Conservation (phyloP, 2,888 invertebrate species). For the Oxytorus armatus region DNA sequence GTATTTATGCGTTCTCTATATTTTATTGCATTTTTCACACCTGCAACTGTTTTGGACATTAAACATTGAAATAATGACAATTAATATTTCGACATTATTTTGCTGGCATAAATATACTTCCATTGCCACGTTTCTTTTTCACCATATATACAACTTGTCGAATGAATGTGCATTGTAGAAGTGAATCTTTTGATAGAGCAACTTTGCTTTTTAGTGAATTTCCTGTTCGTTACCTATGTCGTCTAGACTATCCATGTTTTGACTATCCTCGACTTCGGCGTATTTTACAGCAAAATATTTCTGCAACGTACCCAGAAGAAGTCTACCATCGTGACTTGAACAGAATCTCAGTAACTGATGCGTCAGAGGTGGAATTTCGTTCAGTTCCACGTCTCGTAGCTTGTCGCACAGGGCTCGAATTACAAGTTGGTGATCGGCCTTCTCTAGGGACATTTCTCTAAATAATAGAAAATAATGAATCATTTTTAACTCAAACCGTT, state of each 20-base stretch:
- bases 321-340: slow-evolving; percentile 83
- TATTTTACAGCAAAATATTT: slow-evolving; percentile 85
- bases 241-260: slow-evolving; percentile 72
- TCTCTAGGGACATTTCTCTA: slow-evolving; percentile 87
- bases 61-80: no score
- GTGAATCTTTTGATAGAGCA: neutral
- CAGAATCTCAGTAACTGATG: slow-evolving; percentile 89
- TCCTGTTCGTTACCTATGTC: slow-evolving; percentile 73
- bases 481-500: neutral
- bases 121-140: no score
- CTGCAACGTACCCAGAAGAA: slow-evolving; percentile 85
- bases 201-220: neutral
- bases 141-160: no score
- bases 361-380: slow-evolving; percentile 88
- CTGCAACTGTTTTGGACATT: no score
- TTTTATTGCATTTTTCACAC: no score
- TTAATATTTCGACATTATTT: no score
- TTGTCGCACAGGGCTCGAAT: slow-evolving; percentile 88
- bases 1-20: no score
- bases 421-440: slow-evolving; percentile 87
- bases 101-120: no score
- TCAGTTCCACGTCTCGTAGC: slow-evolving; percentile 86
- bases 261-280: slow-evolving; percentile 63
- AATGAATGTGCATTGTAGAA: neutral
- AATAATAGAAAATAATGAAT: neutral